These are phyloP conservation scores for Pongo pygmaeus DNA, from an alignment of 2,113 vertebrate genomes.

Conservation along the genomic window DNA sequence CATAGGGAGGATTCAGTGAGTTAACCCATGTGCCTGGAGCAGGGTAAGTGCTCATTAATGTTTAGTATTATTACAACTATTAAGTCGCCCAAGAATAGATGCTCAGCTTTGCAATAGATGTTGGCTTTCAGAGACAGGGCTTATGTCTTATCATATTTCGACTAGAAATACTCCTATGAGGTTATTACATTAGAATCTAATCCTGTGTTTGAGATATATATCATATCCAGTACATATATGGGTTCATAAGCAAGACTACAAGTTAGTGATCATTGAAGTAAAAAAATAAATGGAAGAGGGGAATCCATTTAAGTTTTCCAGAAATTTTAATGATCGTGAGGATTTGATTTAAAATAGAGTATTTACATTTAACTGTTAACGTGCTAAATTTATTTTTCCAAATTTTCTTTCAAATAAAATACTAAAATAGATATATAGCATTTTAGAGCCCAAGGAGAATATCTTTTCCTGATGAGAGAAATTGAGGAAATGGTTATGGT, in stretches of 20 bases:
- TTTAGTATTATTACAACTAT: not conserved
- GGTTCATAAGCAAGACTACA: not conserved
- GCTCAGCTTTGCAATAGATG: not conserved
- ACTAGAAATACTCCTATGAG: not conserved
- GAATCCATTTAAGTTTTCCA: not conserved
- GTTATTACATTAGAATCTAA: not conserved
- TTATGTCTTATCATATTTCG: not conserved
- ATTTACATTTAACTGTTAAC: conserved; percentile 15
- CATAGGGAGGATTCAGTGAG: not conserved
- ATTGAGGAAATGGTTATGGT: not conserved
- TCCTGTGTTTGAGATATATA: not conserved
- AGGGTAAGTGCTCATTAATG: not conserved
- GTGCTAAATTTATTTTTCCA: conserved; percentile 28
- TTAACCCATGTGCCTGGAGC: not conserved
- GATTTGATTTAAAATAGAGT: conserved; percentile 18
- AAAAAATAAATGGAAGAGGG: not conserved
- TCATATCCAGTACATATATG: not conserved
- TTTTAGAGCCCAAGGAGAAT: not conserved
- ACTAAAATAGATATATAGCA: not conserved
- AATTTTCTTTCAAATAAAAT: conserved; percentile 22
- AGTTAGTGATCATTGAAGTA: conserved; percentile 12
- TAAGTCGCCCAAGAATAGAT: not conserved
- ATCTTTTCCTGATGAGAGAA: not conserved
- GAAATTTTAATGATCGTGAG: not conserved
- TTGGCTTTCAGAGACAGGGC: not conserved